Percentiles rank a stretch among this genome's conserved stretches.
phyloP scores from a whole-genome alignment of 1,140 invertebrate genomes.

The Eriocheir sinensis region DNA sequence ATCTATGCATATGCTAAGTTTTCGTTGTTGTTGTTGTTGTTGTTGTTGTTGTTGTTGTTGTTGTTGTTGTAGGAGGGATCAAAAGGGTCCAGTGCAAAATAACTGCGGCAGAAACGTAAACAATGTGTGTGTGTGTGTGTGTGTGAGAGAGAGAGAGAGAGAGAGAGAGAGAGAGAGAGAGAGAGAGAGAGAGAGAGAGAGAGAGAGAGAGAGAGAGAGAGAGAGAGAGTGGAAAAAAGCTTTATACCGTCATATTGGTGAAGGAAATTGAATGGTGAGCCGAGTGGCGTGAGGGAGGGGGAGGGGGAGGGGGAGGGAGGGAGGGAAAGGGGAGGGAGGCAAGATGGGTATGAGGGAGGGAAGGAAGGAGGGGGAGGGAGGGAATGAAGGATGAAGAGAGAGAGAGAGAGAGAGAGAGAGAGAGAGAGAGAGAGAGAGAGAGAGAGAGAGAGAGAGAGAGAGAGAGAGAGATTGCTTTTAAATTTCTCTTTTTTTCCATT shows the following conservation, averaged over 20 bases:
- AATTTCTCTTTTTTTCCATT: neutral
- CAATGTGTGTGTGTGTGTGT: too few species aligned
- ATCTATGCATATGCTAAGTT: too few species aligned
- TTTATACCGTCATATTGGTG: neutral
- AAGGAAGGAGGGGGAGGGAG: constrained; percentile 1
- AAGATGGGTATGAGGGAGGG: neutral
- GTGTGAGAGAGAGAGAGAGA: constrained; percentile 34
- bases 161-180: constrained; percentile 39
- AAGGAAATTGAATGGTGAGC: neutral
- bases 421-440: constrained; percentile 47
- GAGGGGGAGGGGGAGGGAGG: constrained; percentile 30
- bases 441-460: constrained; percentile 45
- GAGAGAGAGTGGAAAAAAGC: neutral
- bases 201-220: neutral
- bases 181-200: neutral
- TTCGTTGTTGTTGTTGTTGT: too few species aligned
- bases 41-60: too few species aligned
- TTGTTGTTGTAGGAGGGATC: too few species aligned
- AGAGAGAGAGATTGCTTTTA: neutral
- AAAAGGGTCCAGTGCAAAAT: too few species aligned
- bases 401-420: constrained; percentile 42
- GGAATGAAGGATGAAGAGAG: neutral
- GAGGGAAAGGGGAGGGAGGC: too few species aligned
- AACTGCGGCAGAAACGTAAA: too few species aligned
- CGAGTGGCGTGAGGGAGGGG: constrained; percentile 3